Conservation (phyloP, 2,113 vertebrate genomes). For the Cygnus atratus region DNA sequence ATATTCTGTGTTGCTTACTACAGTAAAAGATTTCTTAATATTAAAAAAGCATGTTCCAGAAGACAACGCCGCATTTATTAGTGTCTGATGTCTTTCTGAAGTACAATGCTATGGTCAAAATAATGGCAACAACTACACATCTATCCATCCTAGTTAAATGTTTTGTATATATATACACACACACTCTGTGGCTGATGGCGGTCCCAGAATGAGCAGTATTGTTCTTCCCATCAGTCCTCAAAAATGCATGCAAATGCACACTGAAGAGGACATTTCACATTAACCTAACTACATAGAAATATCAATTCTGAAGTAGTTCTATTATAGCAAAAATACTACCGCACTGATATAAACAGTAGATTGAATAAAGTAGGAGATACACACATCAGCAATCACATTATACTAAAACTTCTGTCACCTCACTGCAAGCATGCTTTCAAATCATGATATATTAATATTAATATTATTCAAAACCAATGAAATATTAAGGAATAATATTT, state of each 20-base stretch:
- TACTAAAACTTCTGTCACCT: background rate
- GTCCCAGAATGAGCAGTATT: background rate
- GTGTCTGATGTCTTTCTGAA: background rate
- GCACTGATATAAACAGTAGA: background rate
- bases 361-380: background rate
- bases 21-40: background rate
- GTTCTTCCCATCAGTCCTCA: background rate
- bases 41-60: background rate
- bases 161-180: background rate
- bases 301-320: background rate
- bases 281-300: background rate
- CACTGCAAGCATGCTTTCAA: background rate
- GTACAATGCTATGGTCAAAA: background rate
- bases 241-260: background rate
- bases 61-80: background rate
- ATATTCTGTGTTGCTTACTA: background rate
- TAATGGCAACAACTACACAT: background rate
- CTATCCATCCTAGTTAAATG: background rate
- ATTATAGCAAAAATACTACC: background rate
- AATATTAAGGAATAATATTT: background rate
- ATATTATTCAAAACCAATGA: accelerated
- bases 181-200: background rate
- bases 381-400: accelerated
- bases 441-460: background rate
- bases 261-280: background rate